A percentile compares a stretch with the other conserved stretches of the same genome.
phyloP scores from a whole-genome alignment of 1,140 invertebrate genomes.

The Capitella teleta region DNA sequence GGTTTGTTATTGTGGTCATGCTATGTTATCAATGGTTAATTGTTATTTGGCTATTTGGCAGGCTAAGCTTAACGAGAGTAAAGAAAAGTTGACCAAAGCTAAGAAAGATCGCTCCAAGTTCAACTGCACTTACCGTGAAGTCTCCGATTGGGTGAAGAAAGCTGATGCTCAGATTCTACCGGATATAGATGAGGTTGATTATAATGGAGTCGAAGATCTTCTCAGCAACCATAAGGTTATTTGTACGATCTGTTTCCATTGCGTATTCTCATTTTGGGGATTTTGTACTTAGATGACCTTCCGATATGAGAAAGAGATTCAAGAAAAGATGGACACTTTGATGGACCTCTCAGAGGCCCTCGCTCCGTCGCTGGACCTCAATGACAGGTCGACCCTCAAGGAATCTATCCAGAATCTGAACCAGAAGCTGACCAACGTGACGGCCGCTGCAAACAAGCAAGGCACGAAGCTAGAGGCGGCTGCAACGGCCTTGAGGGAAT shows the following conservation, averaged over 20 bases:
- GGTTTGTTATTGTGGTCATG: constrained; percentile 13
- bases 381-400: constrained; percentile 29
- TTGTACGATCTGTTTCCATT: background rate
- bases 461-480: too few species aligned
- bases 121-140: constrained; percentile 45
- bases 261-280: background rate
- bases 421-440: constrained; percentile 21
- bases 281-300: constrained; percentile 6
- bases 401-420: constrained; percentile 26
- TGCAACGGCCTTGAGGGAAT: too few species aligned
- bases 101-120: constrained; percentile 51
- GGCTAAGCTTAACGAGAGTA: constrained; percentile 38
- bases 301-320: constrained; percentile 28
- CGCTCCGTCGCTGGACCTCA: constrained; percentile 26
- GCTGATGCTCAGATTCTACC: constrained; percentile 53
- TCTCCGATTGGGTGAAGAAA: constrained; percentile 73
- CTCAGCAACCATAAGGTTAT: constrained; percentile 69
- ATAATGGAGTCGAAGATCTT: constrained; percentile 68
- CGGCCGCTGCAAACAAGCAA: constrained; percentile 20
- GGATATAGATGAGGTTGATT: constrained; percentile 65
- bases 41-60: background rate
- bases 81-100: constrained; percentile 56
- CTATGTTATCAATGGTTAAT: background rate
- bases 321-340: constrained; percentile 32
- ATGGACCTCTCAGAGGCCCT: constrained; percentile 27